phyloP scores from a whole-genome alignment of 1,140 invertebrate species.

The Drosophila nigromelanica region DNA sequence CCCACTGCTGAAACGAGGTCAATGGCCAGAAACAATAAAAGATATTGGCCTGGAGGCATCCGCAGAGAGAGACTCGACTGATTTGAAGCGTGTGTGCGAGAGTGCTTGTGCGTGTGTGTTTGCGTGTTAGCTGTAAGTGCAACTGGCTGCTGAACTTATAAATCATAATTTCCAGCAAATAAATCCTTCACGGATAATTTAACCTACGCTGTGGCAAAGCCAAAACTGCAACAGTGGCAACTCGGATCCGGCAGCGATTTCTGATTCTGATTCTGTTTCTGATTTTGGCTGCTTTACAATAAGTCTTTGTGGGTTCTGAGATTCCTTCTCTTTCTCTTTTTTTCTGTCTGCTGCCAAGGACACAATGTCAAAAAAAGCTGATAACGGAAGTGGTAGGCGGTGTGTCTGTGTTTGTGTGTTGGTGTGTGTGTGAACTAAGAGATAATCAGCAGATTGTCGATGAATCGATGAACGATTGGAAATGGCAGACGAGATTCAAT shows the following conservation, averaged over 20 bases:
- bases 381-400: conserved; percentile 26
- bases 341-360: conserved; percentile 48
- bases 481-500: background rate
- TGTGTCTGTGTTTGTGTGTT: background rate
- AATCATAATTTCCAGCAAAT: conserved; percentile 80
- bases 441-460: conserved; percentile 12
- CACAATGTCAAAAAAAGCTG: conserved; percentile 23
- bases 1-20: conserved; percentile 55
- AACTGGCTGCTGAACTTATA: conserved; percentile 71
- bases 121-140: conserved; percentile 47
- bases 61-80: conserved; percentile 25
- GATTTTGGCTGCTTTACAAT: conserved; percentile 40
- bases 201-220: conserved; percentile 52
- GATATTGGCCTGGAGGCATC: conserved; percentile 41
- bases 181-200: conserved; percentile 80
- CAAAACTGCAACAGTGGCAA: conserved; percentile 69
- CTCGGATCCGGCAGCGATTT: conserved; percentile 24
- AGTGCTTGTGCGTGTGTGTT: conserved; percentile 21
- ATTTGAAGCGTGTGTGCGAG: conserved; percentile 34
- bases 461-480: background rate
- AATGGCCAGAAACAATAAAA: conserved; percentile 65
- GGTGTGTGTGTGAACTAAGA: background rate
- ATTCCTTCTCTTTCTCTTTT: conserved; percentile 10
- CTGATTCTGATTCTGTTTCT: conserved; percentile 17
- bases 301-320: conserved; percentile 2